Conservation (phyloP, 2,113 vertebrate genomes). For the Bolborhynchus lineola region DNA sequence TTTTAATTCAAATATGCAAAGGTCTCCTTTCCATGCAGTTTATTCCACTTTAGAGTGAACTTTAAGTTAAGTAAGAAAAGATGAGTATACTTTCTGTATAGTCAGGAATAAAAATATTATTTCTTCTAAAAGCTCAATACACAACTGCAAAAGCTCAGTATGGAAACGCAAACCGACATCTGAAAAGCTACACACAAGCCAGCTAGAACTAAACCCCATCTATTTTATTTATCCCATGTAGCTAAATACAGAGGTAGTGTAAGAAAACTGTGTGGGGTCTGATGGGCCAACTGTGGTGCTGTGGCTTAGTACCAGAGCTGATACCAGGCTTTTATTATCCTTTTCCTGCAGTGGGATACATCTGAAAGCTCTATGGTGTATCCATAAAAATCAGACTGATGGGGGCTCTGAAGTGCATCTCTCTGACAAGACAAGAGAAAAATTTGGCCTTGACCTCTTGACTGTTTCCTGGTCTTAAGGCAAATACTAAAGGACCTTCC, state of each 20-base stretch:
- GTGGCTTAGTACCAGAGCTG: neutral
- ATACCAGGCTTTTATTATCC: neutral
- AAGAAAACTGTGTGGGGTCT: neutral
- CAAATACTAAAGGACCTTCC: neutral
- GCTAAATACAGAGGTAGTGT: neutral
- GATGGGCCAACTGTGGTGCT: neutral
- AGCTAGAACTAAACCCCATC: neutral
- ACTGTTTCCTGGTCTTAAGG: neutral
- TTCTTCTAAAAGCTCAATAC: neutral
- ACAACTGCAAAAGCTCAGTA: neutral
- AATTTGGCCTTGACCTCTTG: neutral
- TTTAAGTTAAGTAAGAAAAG: neutral
- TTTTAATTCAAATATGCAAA: neutral
- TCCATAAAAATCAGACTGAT: neutral
- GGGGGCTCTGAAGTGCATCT: neutral
- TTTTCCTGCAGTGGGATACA: neutral
- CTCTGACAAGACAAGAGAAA: neutral
- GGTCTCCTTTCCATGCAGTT: neutral
- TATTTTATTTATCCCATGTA: neutral
- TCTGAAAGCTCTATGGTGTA: neutral
- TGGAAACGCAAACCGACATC: neutral
- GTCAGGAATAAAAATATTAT: neutral
- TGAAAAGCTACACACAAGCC: neutral
- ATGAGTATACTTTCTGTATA: neutral
- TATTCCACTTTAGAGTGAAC: neutral